Conservation (phyloP, 2,113 vertebrate species). For the Propithecus coquereli region DNA sequence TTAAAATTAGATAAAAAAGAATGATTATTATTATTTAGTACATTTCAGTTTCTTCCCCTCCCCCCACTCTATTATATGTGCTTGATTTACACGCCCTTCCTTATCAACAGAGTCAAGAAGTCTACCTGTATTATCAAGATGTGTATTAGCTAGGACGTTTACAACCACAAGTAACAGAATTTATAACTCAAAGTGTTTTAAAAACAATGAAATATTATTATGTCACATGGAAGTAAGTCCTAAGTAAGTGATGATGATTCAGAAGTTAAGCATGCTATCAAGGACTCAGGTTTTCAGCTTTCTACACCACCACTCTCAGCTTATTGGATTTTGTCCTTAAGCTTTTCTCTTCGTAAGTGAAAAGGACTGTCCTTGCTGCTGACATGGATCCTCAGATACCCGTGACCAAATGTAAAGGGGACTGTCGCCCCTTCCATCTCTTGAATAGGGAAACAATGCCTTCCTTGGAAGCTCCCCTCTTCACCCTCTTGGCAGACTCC, state of each 20-base stretch:
- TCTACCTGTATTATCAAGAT: not conserved
- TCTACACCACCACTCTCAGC: not conserved
- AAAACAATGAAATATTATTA: not conserved
- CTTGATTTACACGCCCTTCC: not conserved
- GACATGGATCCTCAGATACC: not conserved
- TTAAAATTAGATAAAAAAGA: slow-evolving; percentile 6
- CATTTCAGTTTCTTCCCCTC: not conserved
- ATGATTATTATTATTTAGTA: not conserved
- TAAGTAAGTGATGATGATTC: not conserved
- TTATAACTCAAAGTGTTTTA: not conserved
- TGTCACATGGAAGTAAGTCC: not conserved
- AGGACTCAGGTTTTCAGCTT: not conserved
- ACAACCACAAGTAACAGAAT: not conserved
- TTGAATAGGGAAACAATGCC: not conserved
- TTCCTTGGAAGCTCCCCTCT: not conserved
- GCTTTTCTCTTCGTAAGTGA: not conserved
- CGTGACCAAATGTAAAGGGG: not conserved
- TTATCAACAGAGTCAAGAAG: not conserved
- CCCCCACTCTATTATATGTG: not conserved
- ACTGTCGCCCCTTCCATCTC: not conserved
- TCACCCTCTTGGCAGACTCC: not conserved
- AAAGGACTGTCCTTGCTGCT: not conserved
- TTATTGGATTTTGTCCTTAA: not conserved
- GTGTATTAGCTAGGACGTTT: not conserved
- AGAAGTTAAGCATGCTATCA: not conserved